Evolutionary conservation across 2,113 vertebrate species (phyloP).

Genomic region (Coryphaenoides rupestris): DNA sequence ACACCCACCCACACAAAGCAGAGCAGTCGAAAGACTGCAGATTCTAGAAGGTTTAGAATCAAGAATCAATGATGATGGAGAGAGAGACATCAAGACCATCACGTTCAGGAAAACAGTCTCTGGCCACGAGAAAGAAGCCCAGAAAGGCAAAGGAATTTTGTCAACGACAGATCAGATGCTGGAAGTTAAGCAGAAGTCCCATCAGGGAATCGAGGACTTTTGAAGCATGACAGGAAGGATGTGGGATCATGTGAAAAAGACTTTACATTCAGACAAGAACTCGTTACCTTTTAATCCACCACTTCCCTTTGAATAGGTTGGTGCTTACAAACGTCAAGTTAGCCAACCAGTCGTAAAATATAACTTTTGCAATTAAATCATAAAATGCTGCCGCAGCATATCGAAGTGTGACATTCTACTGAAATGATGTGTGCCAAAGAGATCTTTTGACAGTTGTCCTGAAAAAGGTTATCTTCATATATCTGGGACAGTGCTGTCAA

Average conservation of each 20-base stretch:
- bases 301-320: neutral
- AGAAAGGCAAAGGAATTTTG: conserved; percentile 8
- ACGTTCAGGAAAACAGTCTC: neutral
- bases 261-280: too few relatives aligned
- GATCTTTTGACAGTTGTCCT: neutral
- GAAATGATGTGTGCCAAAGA: neutral
- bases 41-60: neutral
- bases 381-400: neutral
- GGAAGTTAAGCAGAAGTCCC: conserved; percentile 10
- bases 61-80: neutral
- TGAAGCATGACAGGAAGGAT: neutral
- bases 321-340: too few relatives aligned
- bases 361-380: neutral
- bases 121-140: conserved; percentile 1
- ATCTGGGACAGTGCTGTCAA: too few relatives aligned
- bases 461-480: too few relatives aligned
- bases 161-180: neutral
- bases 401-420: neutral
- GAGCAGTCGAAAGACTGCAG: neutral
- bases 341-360: too few relatives aligned
- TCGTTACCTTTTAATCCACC: neutral
- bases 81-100: conserved; percentile 16
- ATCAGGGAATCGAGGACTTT: neutral
- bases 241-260: neutral
- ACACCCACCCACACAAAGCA: neutral